phyloP scores from a whole-genome alignment of 2,113 vertebrate genomes.

The Rhinichthys klamathensis region DNA sequence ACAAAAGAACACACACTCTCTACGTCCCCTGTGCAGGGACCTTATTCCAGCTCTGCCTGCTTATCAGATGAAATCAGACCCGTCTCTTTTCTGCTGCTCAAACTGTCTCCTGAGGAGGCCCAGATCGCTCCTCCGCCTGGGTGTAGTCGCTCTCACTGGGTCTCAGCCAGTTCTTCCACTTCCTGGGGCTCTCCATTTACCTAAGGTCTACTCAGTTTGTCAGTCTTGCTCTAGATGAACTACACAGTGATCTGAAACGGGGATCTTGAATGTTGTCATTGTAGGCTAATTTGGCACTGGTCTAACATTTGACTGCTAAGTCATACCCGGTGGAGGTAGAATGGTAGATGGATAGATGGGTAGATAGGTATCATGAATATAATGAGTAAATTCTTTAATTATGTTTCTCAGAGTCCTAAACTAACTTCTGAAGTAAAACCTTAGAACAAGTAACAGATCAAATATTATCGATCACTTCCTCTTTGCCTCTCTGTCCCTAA shows the following conservation, averaged over 20 bases:
- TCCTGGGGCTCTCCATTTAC: slow-evolving; percentile 42
- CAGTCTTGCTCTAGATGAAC: slow-evolving; percentile 25
- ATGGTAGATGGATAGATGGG: neutral
- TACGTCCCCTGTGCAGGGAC: slow-evolving; percentile 24
- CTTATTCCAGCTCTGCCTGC: slow-evolving; percentile 36
- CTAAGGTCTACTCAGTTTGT: slow-evolving; percentile 47
- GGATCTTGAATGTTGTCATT: slow-evolving; percentile 37
- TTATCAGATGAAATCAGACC: slow-evolving; percentile 49
- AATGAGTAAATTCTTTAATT: neutral
- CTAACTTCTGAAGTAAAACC: neutral
- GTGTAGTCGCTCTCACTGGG: slow-evolving; percentile 21
- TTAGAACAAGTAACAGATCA: neutral
- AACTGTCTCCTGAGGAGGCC: slow-evolving; percentile 37
- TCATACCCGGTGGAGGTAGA: neutral
- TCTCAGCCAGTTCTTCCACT: slow-evolving; percentile 51
- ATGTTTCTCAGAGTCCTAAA: neutral
- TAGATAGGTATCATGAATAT: neutral
- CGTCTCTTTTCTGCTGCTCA: slow-evolving; percentile 34
- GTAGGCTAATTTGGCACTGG: neutral
- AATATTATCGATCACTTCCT: neutral
- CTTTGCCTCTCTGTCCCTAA: slow-evolving; percentile 8
- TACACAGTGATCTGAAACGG: slow-evolving; percentile 38
- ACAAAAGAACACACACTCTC: slow-evolving; percentile 40
- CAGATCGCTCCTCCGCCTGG: slow-evolving; percentile 26
- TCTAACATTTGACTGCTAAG: neutral